Base-by-base conservation (phyloP, 2,113 vertebrate genomes). In the Malaclemys terrapin region DNA sequence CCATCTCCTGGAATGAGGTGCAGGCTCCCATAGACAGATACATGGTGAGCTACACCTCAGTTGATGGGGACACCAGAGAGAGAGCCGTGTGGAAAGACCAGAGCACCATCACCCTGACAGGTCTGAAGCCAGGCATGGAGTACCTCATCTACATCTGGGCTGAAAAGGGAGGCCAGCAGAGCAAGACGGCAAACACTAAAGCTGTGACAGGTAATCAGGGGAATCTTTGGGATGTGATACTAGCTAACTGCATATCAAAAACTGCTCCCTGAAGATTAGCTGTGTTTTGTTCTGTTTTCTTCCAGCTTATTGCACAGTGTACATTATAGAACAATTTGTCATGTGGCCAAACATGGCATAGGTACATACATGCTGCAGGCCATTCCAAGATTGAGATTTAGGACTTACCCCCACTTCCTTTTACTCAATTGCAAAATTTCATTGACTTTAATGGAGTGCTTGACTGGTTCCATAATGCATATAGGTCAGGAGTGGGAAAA, bases 21-120 rank as follows among this genome's bases (percentile, higher is more conserved):
- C 97, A 96, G 83, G 98, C 98, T 19, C 93, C 97, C n/a, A 98
- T 98, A 11, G 98, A 98, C 6, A 98, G 98, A 84, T 99, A 98
- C 87, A 96, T 98, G 95, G 90, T 99, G 91, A 98, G 96, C 89
- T 99, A 99, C 96, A 97, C 88, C 17, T 98, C 98, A 14, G 89
- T 96, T 8, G 97, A 95, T 38, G 98, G 98, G 57, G 97, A 98
- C 75, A 98, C 94, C 94, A 96, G 82, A 80, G 97, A 98, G 90
- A 78, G 98, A 78, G 92, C 92, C 4, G 91, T 98, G 6, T 94
- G 88, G 75, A 96, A 98, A 93, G 98, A 98, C 79, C 97, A 94
- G 93, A 97, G 69, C 38, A 81, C 97, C 79, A 92, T 98, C 47
- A 96, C 59, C 54, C 93, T 99, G 95, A 98, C 91, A 8, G 97